These are phyloP conservation scores for Poeciliopsis paucimaculata DNA, from an alignment of 2,797 vertebrate species.

Conservation along the genomic window DNA sequence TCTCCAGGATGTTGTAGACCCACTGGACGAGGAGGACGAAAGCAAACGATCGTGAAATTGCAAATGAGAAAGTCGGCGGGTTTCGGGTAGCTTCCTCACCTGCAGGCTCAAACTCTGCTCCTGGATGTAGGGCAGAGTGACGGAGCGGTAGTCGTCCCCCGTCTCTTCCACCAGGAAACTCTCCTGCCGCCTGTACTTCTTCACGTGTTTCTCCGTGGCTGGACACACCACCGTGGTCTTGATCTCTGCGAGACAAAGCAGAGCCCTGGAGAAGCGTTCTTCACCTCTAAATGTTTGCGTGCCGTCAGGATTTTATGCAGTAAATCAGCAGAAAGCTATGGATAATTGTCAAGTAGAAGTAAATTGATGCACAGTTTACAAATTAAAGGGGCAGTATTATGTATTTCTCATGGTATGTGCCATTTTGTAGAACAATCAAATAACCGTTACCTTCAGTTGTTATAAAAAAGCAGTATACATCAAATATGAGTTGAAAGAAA, in stretches of 20 bases:
- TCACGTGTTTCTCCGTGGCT: conserved; percentile 92
- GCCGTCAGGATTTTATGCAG: neutral
- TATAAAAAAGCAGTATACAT: no score
- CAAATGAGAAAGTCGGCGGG: neutral
- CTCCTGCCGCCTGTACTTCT: conserved; percentile 90
- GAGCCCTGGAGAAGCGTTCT: neutral
- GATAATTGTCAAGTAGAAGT: neutral
- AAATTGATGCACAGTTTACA: neutral
- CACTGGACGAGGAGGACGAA: conserved; percentile 78
- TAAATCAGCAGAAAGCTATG: no score
- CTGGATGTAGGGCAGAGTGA: conserved; percentile 89
- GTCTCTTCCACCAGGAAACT: conserved; percentile 86
- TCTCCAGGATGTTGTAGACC: conserved; percentile 96
- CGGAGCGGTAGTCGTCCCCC: conserved; percentile 82
- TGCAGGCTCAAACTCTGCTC: conserved; percentile 90
- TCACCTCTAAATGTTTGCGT: neutral
- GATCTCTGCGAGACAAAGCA: conserved; percentile 77
- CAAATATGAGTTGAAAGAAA: no score
- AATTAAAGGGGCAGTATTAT: no score
- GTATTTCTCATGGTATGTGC: no score
- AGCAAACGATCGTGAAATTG: neutral
- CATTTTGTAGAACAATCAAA: no score
- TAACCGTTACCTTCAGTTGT: no score
- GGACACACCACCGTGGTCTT: conserved; percentile 93
- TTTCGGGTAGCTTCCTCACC: conserved; percentile 67